Percentiles rank a stretch among this genome's conserved stretches.
These are phyloP conservation scores for Papilio helenus DNA, from an alignment of 1,140 invertebrate species.

Conservation along the genomic window DNA sequence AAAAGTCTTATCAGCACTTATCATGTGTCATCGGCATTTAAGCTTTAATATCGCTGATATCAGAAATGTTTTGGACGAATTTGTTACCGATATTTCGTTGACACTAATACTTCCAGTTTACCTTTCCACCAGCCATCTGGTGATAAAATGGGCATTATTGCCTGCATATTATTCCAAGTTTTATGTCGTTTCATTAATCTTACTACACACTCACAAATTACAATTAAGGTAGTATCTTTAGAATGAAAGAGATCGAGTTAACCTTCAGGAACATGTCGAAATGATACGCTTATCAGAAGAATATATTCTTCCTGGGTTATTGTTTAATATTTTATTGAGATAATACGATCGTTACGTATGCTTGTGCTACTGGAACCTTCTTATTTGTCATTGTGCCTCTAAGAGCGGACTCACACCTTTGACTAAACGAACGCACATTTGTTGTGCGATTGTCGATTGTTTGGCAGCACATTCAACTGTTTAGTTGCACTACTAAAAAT, in stretches of 20 bases:
- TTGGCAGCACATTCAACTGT: no score
- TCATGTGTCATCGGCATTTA: slow-evolving; percentile 42
- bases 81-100: slow-evolving; percentile 31
- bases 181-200: no score
- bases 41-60: slow-evolving; percentile 40
- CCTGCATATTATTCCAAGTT: no score
- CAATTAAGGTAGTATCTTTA: no score
- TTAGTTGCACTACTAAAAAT: no score
- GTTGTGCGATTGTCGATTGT: no score
- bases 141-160: no score
- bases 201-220: no score
- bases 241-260: not conserved
- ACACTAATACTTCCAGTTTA: not conserved
- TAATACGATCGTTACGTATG: not conserved
- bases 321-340: not conserved
- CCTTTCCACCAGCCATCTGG: not conserved
- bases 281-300: not conserved
- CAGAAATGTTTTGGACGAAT: slow-evolving; percentile 37
- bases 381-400: not conserved
- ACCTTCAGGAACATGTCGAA: not conserved
- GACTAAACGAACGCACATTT: no score
- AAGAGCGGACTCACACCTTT: no score
- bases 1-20: slow-evolving; percentile 44
- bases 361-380: not conserved
- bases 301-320: not conserved